Percentiles rank a stretch among this genome's conserved stretches.
These are phyloP conservation scores for Palloptera scutellata DNA, from an alignment of 2,888 invertebrate species.

Conservation along the genomic window DNA sequence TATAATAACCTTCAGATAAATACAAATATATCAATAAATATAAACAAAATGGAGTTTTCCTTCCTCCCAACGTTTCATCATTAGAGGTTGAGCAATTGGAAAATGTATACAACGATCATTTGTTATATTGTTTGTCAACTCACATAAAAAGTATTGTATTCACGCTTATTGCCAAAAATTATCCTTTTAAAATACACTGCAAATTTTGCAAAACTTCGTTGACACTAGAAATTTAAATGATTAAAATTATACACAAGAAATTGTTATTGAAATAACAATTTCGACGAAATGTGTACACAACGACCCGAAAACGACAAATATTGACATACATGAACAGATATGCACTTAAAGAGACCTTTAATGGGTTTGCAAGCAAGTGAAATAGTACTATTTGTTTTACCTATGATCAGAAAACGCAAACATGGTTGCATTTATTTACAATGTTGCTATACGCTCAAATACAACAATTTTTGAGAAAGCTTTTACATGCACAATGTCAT, in stretches of 20 bases:
- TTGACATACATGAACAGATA: too few species aligned
- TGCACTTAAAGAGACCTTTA: too few species aligned
- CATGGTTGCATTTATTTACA: too few species aligned
- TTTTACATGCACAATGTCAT: too few species aligned
- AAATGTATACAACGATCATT: neutral
- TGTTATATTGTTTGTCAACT: slow-evolving; percentile 26
- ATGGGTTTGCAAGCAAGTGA: too few species aligned
- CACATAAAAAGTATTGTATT: slow-evolving; percentile 31
- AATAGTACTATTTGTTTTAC: too few species aligned
- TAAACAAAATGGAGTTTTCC: slow-evolving; percentile 38
- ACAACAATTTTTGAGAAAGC: too few species aligned
- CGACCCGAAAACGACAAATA: slow-evolving; percentile 3
- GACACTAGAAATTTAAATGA: slow-evolving; percentile 36
- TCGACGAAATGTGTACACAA: slow-evolving; percentile 10
- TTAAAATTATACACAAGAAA: slow-evolving; percentile 38
- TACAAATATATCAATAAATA: neutral
- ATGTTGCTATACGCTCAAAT: too few species aligned
- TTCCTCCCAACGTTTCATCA: slow-evolving; percentile 10
- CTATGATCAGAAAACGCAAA: too few species aligned
- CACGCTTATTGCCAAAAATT: slow-evolving; percentile 31
- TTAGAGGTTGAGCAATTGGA: neutral
- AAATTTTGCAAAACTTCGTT: slow-evolving; percentile 37
- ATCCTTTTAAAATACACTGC: slow-evolving; percentile 34
- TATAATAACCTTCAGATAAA: neutral
- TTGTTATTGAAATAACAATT: slow-evolving; percentile 34